A percentile compares a stretch with the other conserved stretches of the same genome.
phyloP scores from a whole-genome alignment of 2,797 vertebrate species.

The Enteromius treurensis region DNA sequence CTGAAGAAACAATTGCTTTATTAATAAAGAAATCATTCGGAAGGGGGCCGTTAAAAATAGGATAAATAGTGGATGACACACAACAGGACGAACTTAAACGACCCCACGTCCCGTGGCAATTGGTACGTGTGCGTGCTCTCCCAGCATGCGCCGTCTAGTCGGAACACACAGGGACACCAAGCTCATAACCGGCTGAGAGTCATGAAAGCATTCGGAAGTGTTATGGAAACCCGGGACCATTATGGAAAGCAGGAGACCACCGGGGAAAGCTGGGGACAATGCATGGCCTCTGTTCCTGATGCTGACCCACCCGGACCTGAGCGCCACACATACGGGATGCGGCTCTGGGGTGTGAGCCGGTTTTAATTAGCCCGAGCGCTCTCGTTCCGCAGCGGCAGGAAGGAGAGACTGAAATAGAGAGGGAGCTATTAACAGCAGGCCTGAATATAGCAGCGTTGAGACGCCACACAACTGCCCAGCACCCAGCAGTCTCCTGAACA shows the following conservation, averaged over 20 bases:
- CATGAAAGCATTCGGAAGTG: slow-evolving; percentile 47
- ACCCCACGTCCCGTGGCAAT: slow-evolving; percentile 28
- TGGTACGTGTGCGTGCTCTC: neutral
- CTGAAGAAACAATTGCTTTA: slow-evolving; percentile 46
- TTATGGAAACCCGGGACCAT: slow-evolving; percentile 36
- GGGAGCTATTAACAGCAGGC: slow-evolving; percentile 45
- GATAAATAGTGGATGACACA: slow-evolving; percentile 25
- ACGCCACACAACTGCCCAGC: slow-evolving; percentile 21
- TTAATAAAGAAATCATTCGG: slow-evolving; percentile 42
- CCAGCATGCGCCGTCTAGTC: slow-evolving; percentile 37
- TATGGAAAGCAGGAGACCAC: slow-evolving; percentile 43
- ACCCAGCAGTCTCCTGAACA: slow-evolving; percentile 39
- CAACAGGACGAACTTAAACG: slow-evolving; percentile 42
- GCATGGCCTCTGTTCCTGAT: slow-evolving; percentile 41
- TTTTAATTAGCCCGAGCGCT: slow-evolving; percentile 50
- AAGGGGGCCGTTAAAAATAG: slow-evolving; percentile 48
- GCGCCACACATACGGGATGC: slow-evolving; percentile 31
- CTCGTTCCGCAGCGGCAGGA: slow-evolving; percentile 42
- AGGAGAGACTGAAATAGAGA: slow-evolving; percentile 55
- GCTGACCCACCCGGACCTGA: slow-evolving; percentile 28
- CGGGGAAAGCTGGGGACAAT: slow-evolving; percentile 41
- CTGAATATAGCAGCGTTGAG: slow-evolving; percentile 45
- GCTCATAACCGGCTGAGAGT: slow-evolving; percentile 18
- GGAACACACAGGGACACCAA: slow-evolving; percentile 28
- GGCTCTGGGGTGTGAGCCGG: slow-evolving; percentile 9